Base-by-base conservation (phyloP, 2,797 vertebrate species). In the Agapornis canus region DNA sequence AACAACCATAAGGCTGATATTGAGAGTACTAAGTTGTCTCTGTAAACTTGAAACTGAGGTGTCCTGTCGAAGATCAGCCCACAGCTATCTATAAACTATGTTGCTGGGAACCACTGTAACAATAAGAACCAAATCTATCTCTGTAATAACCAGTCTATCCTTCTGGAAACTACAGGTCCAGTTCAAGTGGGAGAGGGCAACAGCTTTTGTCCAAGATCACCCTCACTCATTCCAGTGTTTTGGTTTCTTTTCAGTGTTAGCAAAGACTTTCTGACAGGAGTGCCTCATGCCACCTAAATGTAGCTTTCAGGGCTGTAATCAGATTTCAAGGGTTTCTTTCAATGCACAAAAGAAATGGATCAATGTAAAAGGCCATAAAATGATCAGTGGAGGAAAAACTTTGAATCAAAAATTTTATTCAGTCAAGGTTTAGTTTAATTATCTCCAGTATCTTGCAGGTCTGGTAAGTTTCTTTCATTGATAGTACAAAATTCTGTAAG, bases 191-290 rank as follows among this genome's bases (percentile, higher is more conserved):
- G 17, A 60, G 32, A 72, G 56, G 17, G 25, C 15, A 80, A 48
- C 10, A 56, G 5, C 3, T 70, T 92, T 82, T 77, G 22, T 73
- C 35, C 40, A 77, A 60, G 29, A 49, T 31, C 9, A 21, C 27
- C 64, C 21, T 52, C 1, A 2, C 7, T 82, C 1, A 0, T 60
- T 49, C 5, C 10, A 16, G 12, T 29, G 9, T 18, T 89, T 68
- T 13, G 5, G 4, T 25, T 47, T 69, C 43, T 48, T 73, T 79
- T 32, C 47, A 64, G 26, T 47, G 26, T 11, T 35, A 66, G 49
- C 14, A 57, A 70, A 65, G 13, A 7, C 48, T 49, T 70, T 81
- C 17, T 76, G 8, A 39, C 39, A 5, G 0, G 31, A 26, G 23
- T 17, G 15, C 22, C 39, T 15, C 10, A 11, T 13, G 20, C 2